A percentile compares a stretch with the other conserved stretches of the same genome.
phyloP scores from a whole-genome alignment of 2,888 invertebrate species.

The Colostygia pectinataria region DNA sequence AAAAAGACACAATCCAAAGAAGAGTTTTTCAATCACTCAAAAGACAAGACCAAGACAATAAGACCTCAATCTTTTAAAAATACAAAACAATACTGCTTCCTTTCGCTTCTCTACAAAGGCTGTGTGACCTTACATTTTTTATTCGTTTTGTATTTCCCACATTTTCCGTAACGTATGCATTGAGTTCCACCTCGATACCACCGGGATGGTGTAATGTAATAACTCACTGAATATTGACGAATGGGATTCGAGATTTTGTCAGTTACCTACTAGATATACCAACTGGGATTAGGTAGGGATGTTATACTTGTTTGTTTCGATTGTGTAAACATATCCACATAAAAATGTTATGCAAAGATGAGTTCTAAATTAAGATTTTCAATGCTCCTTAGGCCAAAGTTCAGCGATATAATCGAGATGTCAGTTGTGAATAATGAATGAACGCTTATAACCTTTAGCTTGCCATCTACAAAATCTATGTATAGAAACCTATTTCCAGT shows the following conservation, averaged over 20 bases:
- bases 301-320: not conserved
- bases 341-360: not conserved
- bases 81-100: slow-evolving; percentile 15
- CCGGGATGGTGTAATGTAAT: slow-evolving; percentile 27
- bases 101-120: slow-evolving; percentile 3
- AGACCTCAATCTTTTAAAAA: slow-evolving; percentile 12
- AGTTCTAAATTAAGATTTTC: not conserved
- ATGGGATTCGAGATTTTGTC: slow-evolving; percentile 19
- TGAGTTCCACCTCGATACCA: slow-evolving; percentile 21
- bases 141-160: slow-evolving; percentile 24
- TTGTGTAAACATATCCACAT: not conserved
- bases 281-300: slow-evolving; percentile 11
- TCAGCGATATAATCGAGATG: too few species aligned
- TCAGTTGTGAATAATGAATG: too few species aligned
- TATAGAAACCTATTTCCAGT: too few species aligned
- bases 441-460: too few species aligned
- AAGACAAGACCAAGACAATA: slow-evolving; percentile 10
- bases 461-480: too few species aligned
- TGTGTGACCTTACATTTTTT: slow-evolving; percentile 26
- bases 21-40: slow-evolving; percentile 16
- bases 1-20: not conserved
- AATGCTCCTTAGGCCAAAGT: too few species aligned
- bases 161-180: slow-evolving; percentile 25
- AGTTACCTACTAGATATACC: not conserved
- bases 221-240: slow-evolving; percentile 28